Conservation (phyloP, 2,797 vertebrate genomes). For the Balearica regulorum region DNA sequence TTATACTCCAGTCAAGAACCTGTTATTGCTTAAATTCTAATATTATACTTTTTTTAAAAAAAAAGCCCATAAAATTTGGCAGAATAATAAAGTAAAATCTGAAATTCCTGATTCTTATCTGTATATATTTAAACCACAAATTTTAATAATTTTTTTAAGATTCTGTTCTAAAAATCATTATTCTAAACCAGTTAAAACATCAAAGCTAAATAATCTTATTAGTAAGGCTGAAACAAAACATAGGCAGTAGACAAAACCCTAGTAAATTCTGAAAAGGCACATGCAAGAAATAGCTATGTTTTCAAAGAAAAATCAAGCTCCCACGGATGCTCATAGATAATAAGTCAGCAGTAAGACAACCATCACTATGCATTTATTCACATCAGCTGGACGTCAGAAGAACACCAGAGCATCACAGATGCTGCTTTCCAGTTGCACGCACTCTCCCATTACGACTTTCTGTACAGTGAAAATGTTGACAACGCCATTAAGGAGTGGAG, state of each 20-base stretch:
- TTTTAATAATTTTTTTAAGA: too few relatives aligned
- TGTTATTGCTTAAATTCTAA: background rate
- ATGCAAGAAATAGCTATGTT: background rate
- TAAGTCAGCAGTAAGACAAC: background rate
- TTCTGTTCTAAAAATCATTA: background rate
- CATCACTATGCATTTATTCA: background rate
- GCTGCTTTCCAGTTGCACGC: background rate
- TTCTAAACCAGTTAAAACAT: background rate
- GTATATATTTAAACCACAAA: background rate
- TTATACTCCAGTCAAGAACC: background rate
- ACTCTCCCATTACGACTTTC: background rate
- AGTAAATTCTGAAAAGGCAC: background rate
- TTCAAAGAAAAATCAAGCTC: background rate
- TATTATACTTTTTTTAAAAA: background rate
- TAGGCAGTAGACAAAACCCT: background rate
- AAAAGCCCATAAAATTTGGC: background rate
- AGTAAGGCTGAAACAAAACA: background rate
- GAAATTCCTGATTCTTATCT: background rate
- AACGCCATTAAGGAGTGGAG: background rate
- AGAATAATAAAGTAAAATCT: background rate
- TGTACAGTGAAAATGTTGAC: background rate
- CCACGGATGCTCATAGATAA: background rate
- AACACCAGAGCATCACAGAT: background rate
- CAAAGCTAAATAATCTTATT: background rate
- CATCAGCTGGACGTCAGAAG: background rate